A percentile compares a stretch with the other conserved stretches of the same genome.
Conservation (phyloP, 2,113 vertebrate genomes). For the Odontophorus gujanensis region DNA sequence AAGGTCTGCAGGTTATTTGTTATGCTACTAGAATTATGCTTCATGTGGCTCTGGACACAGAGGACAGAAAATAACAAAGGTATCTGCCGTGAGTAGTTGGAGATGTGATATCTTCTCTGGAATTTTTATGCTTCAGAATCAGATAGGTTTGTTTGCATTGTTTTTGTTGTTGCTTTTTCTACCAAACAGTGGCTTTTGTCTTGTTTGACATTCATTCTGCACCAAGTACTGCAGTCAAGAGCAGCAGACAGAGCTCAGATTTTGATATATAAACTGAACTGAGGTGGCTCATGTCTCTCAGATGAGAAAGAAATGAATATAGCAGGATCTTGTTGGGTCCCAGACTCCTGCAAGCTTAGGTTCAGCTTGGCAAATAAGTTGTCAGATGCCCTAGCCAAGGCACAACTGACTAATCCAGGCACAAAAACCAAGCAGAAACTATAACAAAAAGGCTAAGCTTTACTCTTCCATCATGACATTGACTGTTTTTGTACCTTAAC, state of each 20-base stretch:
- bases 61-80: neutral
- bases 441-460: fast-evolving
- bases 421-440: neutral
- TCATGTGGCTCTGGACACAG: neutral
- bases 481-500: fast-evolving
- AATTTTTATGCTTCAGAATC: neutral
- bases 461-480: neutral
- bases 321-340: neutral
- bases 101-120: neutral
- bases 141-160: neutral
- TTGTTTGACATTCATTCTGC: neutral
- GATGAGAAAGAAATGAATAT: neutral
- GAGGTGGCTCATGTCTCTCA: neutral
- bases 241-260: neutral
- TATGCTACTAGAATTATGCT: neutral
- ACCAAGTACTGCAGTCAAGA: neutral
- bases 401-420: neutral
- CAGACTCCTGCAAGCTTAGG: neutral
- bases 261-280: neutral
- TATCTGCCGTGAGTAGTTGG: neutral
- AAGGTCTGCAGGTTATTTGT: neutral
- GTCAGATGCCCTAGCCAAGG: neutral
- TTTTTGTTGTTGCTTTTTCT: neutral
- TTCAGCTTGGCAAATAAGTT: neutral
- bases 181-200: neutral